Conservation (phyloP, 92 coral and sea anemone genomes). For the Heliopora coerulea region DNA sequence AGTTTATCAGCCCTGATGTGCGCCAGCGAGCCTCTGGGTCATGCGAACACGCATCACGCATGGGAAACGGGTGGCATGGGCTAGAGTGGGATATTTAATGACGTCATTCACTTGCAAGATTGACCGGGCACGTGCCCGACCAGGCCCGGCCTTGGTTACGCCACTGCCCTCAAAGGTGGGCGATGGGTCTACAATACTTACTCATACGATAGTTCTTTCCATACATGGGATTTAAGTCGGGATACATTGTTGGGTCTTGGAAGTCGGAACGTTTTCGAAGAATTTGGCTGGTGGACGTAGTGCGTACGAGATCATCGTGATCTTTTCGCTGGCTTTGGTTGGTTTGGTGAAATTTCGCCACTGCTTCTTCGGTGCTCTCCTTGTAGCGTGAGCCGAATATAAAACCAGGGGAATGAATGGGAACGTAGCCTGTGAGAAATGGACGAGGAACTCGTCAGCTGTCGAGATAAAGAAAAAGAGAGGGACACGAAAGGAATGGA, state of each 20-base stretch:
- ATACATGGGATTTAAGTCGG: conserved; percentile 90
- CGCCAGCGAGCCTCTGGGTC: too few relatives aligned
- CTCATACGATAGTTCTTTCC: conserved; percentile 83
- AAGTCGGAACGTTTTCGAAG: conserved; percentile 52
- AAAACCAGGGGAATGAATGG: conserved; percentile 69
- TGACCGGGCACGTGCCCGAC: too few relatives aligned
- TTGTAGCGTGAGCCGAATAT: conserved; percentile 87
- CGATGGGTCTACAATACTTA: conserved; percentile 39
- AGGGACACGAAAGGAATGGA: too few relatives aligned
- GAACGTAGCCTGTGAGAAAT: conserved; percentile 98
- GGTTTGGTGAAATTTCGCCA: conserved; percentile 71
- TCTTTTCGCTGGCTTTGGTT: conserved; percentile 67
- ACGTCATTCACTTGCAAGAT: too few relatives aligned
- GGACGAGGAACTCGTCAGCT: too few relatives aligned
- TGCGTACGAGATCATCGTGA: conserved; percentile 58
- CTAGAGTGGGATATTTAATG: too few relatives aligned
- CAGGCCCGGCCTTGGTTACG: too few relatives aligned
- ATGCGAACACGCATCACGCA: too few relatives aligned
- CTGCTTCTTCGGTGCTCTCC: conserved; percentile 89
- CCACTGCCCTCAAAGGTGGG: too few relatives aligned
- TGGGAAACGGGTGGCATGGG: too few relatives aligned
- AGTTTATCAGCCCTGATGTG: too few relatives aligned
- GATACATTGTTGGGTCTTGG: conserved; percentile 77
- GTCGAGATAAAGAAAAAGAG: too few relatives aligned
- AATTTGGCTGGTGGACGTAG: conserved; percentile 69